These are phyloP conservation scores for Sarotherodon lohbergeri DNA, from an alignment of 2,113 vertebrate species.

Conservation along the genomic window DNA sequence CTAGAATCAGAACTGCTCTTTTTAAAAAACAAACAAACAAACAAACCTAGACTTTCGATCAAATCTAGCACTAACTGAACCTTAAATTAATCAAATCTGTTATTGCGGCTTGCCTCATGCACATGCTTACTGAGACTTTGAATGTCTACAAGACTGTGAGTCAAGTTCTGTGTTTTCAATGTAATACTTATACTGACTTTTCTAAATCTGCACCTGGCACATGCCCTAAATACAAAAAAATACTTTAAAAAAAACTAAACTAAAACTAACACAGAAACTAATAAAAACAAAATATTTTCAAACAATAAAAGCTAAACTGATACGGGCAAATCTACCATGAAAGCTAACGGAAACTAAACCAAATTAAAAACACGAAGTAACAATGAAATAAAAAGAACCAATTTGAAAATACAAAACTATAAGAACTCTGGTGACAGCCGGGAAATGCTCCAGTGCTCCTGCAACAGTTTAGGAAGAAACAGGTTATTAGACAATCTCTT, in stretches of 20 bases:
- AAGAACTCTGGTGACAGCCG: background rate
- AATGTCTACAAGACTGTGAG: background rate
- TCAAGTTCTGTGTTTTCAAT: background rate
- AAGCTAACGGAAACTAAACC: background rate
- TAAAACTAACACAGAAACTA: background rate
- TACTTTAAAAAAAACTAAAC: rapidly evolving
- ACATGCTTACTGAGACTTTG: background rate
- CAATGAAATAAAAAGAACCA: background rate
- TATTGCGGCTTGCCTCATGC: background rate
- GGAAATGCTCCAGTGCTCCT: background rate
- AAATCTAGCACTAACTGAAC: background rate
- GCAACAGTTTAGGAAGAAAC: background rate
- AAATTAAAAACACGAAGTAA: background rate
- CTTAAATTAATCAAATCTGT: background rate
- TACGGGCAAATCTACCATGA: background rate
- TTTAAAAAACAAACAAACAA: background rate
- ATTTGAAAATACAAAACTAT: background rate
- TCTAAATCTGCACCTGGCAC: background rate
- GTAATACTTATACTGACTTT: background rate
- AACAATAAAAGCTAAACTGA: background rate
- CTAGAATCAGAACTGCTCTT: background rate
- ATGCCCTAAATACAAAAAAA: background rate
- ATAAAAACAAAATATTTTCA: background rate
- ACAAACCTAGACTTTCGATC: background rate
- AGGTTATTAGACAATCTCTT: background rate